These are phyloP conservation scores for Choristoneura fumiferana DNA, from an alignment of 1,140 invertebrate species.

Conservation along the genomic window DNA sequence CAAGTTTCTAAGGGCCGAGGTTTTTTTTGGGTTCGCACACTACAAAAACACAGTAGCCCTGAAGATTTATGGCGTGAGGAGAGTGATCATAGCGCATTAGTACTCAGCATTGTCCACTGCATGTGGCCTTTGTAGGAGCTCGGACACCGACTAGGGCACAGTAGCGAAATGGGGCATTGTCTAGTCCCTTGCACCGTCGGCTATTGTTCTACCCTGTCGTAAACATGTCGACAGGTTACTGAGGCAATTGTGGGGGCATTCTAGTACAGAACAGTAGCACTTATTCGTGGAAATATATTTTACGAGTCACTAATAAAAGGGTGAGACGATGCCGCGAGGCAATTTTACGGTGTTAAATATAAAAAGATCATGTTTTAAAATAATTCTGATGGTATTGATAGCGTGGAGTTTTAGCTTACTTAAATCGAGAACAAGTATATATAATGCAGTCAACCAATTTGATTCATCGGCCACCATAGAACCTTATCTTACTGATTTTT, in stretches of 20 bases:
- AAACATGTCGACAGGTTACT: conserved; percentile 73
- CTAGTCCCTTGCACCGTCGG: neutral
- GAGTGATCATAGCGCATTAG: conserved; percentile 73
- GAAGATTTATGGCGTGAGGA: conserved; percentile 66
- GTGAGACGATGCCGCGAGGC: conserved; percentile 9
- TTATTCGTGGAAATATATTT: conserved; percentile 27
- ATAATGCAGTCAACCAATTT: no score
- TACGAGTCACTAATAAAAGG: conserved; percentile 7
- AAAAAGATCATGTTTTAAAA: no score
- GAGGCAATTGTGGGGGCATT: conserved; percentile 30
- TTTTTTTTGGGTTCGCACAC: conserved; percentile 37
- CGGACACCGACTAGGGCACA: conserved; percentile 36
- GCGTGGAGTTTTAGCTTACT: no score
- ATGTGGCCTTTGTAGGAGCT: conserved; percentile 53
- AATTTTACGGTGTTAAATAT: neutral
- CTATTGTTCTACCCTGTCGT: conserved; percentile 61
- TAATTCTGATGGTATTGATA: no score
- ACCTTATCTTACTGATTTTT: no score
- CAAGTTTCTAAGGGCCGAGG: conserved; percentile 17
- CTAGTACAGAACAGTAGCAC: conserved; percentile 24
- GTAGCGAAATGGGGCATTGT: conserved; percentile 40
- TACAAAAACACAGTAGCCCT: conserved; percentile 59
- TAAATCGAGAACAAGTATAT: no score
- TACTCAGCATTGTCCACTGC: conserved; percentile 61
- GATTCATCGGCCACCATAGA: no score